Evolutionary conservation across 2,888 invertebrate species (phyloP).

Genomic region (Cryptosula pallasiana): DNA sequence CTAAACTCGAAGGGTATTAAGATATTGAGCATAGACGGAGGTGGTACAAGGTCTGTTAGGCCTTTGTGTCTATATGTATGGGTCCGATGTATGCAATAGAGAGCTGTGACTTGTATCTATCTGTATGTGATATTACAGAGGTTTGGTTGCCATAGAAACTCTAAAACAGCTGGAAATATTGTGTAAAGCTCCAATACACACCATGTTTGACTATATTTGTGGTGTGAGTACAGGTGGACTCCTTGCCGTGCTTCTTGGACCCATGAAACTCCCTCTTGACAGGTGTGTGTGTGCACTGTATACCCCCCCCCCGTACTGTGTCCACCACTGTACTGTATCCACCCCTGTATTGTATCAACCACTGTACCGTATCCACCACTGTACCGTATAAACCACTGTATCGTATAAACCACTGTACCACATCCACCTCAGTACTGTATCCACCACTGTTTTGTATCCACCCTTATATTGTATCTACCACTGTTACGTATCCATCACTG

Average conservation of each 20-base stretch:
- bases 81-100: background rate
- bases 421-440: too few species aligned
- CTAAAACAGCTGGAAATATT: conserved; percentile 66
- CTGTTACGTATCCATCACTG: too few species aligned
- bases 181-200: conserved; percentile 59
- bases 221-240: conserved; percentile 58
- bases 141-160: conserved; percentile 78
- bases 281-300: too few species aligned
- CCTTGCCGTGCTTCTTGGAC: conserved; percentile 40
- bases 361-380: too few species aligned
- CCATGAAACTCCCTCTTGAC: conserved; percentile 31
- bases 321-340: too few species aligned
- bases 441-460: too few species aligned
- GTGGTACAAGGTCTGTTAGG: conserved; percentile 64
- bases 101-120: background rate
- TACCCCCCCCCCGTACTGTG: too few species aligned
- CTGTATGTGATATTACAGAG: conserved; percentile 56
- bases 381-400: too few species aligned
- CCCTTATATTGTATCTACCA: too few species aligned
- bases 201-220: conserved; percentile 77
- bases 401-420: too few species aligned
- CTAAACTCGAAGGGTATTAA: conserved; percentile 69
- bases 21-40: conserved; percentile 81
- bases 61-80: background rate
- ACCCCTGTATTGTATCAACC: too few species aligned